These are phyloP conservation scores for Nomada fucata DNA, from an alignment of 2,888 invertebrate species.

Conservation along the genomic window DNA sequence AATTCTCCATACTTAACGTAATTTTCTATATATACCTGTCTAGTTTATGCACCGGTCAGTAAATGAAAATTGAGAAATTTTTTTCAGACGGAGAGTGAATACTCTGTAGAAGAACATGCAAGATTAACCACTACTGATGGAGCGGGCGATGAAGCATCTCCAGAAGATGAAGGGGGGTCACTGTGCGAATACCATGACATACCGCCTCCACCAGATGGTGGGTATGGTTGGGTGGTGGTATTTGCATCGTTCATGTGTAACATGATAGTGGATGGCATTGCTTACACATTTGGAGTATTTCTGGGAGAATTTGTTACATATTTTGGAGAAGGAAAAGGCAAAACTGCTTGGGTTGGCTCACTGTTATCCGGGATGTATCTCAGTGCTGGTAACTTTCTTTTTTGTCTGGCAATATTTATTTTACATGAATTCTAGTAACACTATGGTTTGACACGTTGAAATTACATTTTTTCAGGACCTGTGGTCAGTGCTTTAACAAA, in stretches of 20 bases:
- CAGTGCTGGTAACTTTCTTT: constrained; percentile 89
- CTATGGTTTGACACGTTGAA: background rate
- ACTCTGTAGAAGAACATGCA: constrained; percentile 93
- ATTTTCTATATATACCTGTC: too few relatives aligned
- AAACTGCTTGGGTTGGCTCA: constrained; percentile 97
- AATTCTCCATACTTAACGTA: background rate
- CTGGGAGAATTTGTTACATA: constrained; percentile 91
- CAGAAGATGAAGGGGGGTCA: constrained; percentile 85
- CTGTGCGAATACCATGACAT: constrained; percentile 90
- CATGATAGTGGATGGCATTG: constrained; percentile 98
- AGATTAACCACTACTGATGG: constrained; percentile 90
- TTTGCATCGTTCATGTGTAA: constrained; percentile 98
- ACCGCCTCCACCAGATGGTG: constrained; percentile 95
- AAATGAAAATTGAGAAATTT: background rate
- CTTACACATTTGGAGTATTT: constrained; percentile 99
- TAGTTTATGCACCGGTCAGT: background rate
- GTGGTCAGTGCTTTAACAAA: constrained; percentile 98
- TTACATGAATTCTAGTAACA: background rate
- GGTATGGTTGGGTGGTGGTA: constrained; percentile 97
- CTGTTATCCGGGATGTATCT: constrained; percentile 98
- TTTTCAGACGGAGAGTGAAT: constrained; percentile 92
- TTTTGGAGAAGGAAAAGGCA: constrained; percentile 94
- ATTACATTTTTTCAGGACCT: constrained; percentile 87
- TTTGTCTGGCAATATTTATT: background rate
- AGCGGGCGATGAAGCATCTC: constrained; percentile 87